These are phyloP conservation scores for Pissodes strobi DNA, from an alignment of 1,140 invertebrate genomes.

Conservation along the genomic window DNA sequence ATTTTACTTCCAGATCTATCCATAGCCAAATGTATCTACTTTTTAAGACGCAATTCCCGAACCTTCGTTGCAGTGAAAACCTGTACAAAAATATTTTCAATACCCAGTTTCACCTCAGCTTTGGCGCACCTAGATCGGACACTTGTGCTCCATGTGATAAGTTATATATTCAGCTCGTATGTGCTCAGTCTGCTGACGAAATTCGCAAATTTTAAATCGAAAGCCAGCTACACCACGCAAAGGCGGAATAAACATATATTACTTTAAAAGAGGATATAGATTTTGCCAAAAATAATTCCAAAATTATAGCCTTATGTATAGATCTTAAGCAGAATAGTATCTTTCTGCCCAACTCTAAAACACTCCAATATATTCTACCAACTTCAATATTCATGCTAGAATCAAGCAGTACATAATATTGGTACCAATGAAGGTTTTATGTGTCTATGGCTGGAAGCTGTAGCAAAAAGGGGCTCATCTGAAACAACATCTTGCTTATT, in stretches of 20 bases:
- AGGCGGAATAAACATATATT: constrained; percentile 7
- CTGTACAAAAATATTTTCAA: too few relatives aligned
- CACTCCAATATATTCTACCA: constrained; percentile 21
- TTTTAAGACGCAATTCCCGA: constrained; percentile 4
- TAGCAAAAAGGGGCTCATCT: constrained; percentile 17
- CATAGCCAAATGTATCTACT: constrained; percentile 2
- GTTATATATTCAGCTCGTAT: background rate
- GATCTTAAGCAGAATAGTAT: constrained; percentile 24
- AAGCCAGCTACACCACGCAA: constrained; percentile 8
- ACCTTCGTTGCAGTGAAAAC: too few relatives aligned
- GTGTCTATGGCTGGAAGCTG: constrained; percentile 24
- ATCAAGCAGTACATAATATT: constrained; percentile 11
- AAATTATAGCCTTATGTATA: constrained; percentile 1
- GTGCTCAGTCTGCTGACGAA: constrained; percentile 8
- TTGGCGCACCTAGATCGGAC: constrained; percentile 7
- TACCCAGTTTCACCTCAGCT: constrained; percentile 7
- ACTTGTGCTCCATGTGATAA: constrained; percentile 13
- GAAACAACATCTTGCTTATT: constrained; percentile 25
- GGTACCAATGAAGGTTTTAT: background rate
- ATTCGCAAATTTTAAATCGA: background rate
- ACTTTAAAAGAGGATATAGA: background rate
- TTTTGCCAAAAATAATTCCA: background rate
- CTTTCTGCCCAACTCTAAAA: constrained; percentile 18
- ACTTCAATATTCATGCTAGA: constrained; percentile 16
- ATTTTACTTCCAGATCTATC: too few relatives aligned